Evolutionary conservation across 2,888 invertebrate species (phyloP).

Genomic region (Aleiodes leptofemur): DNA sequence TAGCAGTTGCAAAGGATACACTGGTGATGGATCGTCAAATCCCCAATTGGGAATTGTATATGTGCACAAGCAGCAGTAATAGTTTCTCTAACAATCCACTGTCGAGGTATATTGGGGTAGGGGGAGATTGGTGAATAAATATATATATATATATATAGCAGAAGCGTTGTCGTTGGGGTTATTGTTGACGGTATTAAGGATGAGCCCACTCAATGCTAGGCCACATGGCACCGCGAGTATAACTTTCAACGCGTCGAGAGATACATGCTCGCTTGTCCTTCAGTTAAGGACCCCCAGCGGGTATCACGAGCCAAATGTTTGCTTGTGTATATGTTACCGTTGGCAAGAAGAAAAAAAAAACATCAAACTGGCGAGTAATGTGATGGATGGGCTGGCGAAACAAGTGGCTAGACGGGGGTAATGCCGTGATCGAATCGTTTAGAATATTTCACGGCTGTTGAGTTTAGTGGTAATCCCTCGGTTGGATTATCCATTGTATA

Average conservation of each 20-base stretch:
- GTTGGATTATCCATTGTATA: conserved; percentile 43
- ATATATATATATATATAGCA: conserved; percentile 43
- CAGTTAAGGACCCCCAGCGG: neutral
- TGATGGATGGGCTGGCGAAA: conserved; percentile 12
- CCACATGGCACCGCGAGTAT: conserved; percentile 69
- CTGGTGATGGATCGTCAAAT: conserved; percentile 71
- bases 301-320: conserved; percentile 52
- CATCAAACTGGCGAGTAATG: conserved; percentile 35
- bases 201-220: conserved; percentile 72
- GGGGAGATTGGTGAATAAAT: conserved; percentile 29
- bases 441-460: conserved; percentile 50
- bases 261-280: conserved; percentile 27
- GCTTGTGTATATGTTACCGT: conserved; percentile 33
- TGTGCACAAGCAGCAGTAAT: conserved; percentile 58
- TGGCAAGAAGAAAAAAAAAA: conserved; percentile 20
- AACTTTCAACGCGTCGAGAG: conserved; percentile 57
- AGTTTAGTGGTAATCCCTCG: conserved; percentile 39
- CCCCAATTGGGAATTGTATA: conserved; percentile 23
- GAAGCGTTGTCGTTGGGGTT: conserved; percentile 54
- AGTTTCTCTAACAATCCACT: conserved; percentile 59
- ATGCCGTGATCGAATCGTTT: conserved; percentile 47
- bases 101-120: neutral
- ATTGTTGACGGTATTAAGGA: conserved; percentile 70
- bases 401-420: conserved; percentile 21
- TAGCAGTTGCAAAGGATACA: conserved; percentile 72